These are phyloP conservation scores for Cromileptes altivelis DNA, from an alignment of 2,113 vertebrate genomes.

Conservation along the genomic window DNA sequence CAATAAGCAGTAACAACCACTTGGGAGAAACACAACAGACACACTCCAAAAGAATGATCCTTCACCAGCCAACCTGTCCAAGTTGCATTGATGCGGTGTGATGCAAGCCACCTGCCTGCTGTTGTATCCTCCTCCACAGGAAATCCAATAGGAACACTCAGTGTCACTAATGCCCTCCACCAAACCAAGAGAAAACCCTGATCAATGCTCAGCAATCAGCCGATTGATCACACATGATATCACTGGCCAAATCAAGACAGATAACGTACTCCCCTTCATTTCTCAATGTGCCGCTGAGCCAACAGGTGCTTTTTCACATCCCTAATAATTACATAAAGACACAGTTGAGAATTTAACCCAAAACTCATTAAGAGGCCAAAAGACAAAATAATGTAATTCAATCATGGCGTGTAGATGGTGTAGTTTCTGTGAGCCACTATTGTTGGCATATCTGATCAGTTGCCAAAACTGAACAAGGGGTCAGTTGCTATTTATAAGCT, in stretches of 20 bases:
- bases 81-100: slow-evolving; percentile 68
- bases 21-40: slow-evolving; percentile 12
- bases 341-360: background rate
- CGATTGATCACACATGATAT: slow-evolving; percentile 72
- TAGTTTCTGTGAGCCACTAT: slow-evolving; percentile 4
- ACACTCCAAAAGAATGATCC: background rate
- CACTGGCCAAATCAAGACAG: slow-evolving; percentile 69
- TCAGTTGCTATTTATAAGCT: slow-evolving; percentile 26
- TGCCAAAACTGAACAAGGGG: slow-evolving; percentile 26
- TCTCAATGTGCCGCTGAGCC: slow-evolving; percentile 32
- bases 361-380: slow-evolving; percentile 14
- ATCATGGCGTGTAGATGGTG: slow-evolving; percentile 8
- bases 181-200: slow-evolving; percentile 60
- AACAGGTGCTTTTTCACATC: slow-evolving; percentile 51
- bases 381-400: background rate
- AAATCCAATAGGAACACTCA: slow-evolving; percentile 62
- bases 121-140: slow-evolving; percentile 53
- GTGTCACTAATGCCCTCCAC: slow-evolving; percentile 57
- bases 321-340: slow-evolving; percentile 22
- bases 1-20: slow-evolving; percentile 7
- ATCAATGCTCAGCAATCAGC: slow-evolving; percentile 76
- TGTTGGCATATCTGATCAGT: slow-evolving; percentile 21
- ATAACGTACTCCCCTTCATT: slow-evolving; percentile 44
- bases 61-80: slow-evolving; percentile 12
- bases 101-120: slow-evolving; percentile 56